Evolutionary conservation across 1,140 invertebrate genomes (phyloP), one percentile per base, ranked within the genome.

Genomic region (Cyphomyrmex costatus): DNA sequence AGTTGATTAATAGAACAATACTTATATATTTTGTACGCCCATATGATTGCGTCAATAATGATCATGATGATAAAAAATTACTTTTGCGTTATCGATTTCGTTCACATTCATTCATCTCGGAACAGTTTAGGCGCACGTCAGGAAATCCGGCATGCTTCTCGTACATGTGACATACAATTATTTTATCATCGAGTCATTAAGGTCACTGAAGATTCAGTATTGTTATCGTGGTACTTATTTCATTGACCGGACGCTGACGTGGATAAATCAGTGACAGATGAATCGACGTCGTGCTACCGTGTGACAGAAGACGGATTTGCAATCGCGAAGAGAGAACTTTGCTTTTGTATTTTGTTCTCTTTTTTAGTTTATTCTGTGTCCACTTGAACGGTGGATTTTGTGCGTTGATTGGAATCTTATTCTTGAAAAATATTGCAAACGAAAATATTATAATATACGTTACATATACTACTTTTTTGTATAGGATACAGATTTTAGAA

Each of bases 131-230:
- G 7, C 14, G 30, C 77, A 61, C 24, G 84, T 36, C 61, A 85
- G 61, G 61, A 68, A 82, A 46, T 79, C 36, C 63, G 61, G 53
- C 19, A 42, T 27, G 14, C 7, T 30, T 46, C 51, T 66, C 30
- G 49, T 0, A 12, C 49, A 42, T 33, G 14, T 12, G 14, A 30
- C 3, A 66, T 30, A 53, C 68, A 14, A n/a, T 76, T 42, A 33
- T 68, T 82, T 85, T 80, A 58, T 80, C 84, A 82, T 68, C 74
- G 19, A 51, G 21, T 68, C 61, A 63, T 85, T 80, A 85, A 46
- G 60, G 19, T 58, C 76, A 85, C 80, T 85, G 84, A 68, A 80
- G 68, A 68, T 80, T 58, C 84, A 60, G 27, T 33, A 24, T 85
- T 30, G 83, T 46, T 58, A 66, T 80, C 63, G 51, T 10, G 61